These are phyloP conservation scores for Neostethus bicornis DNA, from an alignment of 2,797 vertebrate species.

Conservation along the genomic window DNA sequence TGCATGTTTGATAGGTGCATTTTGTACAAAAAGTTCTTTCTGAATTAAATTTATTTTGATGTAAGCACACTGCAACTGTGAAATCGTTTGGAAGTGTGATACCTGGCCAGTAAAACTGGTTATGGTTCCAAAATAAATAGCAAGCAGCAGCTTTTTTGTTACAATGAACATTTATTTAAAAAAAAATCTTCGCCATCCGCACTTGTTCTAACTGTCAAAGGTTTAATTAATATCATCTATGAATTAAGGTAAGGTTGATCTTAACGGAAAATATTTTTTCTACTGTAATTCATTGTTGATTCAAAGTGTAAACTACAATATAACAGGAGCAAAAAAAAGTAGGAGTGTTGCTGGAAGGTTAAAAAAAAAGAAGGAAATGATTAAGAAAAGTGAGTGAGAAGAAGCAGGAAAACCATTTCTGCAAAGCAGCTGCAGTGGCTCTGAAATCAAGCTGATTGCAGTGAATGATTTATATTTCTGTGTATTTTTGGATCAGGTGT, in stretches of 20 bases:
- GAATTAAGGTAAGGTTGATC: slow-evolving; percentile 15
- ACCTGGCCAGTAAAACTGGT: too few species aligned
- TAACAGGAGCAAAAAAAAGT: slow-evolving; percentile 1
- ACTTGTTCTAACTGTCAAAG: too few species aligned
- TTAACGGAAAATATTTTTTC: slow-evolving; percentile 19
- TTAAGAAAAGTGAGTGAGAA: not conserved
- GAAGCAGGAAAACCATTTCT: not conserved
- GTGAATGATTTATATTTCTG: slow-evolving; percentile 17
- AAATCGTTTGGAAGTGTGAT: too few species aligned
- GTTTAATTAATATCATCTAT: slow-evolving; percentile 9
- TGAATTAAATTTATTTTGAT: too few species aligned
- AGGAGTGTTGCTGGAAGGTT: slow-evolving; percentile 9
- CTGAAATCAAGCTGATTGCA: slow-evolving; percentile 17
- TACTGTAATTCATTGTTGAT: slow-evolving; percentile 8
- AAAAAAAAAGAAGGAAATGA: not conserved
- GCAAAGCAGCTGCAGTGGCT: slow-evolving; percentile 26
- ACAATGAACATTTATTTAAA: too few species aligned
- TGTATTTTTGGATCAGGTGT: not conserved
- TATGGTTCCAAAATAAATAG: too few species aligned
- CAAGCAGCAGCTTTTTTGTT: too few species aligned
- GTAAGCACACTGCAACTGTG: too few species aligned
- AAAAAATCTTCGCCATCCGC: too few species aligned
- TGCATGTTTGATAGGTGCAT: too few species aligned
- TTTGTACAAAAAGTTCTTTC: too few species aligned
- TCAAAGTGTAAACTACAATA: slow-evolving; percentile 21